Percentiles rank a stretch among this genome's conserved stretches.
These are phyloP conservation scores for Planococcus citri DNA, from an alignment of 1,140 invertebrate genomes.

Conservation along the genomic window DNA sequence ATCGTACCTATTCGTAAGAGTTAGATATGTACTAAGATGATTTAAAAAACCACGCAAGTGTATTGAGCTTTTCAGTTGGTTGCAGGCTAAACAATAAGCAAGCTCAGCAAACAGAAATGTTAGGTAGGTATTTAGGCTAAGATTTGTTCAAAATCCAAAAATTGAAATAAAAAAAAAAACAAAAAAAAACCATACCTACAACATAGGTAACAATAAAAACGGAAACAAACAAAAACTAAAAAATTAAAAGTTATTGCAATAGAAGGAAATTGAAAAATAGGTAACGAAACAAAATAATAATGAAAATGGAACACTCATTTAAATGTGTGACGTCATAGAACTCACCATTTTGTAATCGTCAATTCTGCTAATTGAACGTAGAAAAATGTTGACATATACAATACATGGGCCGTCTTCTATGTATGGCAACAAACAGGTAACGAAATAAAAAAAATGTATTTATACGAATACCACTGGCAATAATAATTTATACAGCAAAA, in stretches of 20 bases:
- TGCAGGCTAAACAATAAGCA: too few relatives aligned
- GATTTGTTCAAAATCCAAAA: neutral
- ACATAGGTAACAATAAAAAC: neutral
- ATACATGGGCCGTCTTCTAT: constrained; percentile 47
- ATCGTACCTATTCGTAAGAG: too few relatives aligned
- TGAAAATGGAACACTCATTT: neutral
- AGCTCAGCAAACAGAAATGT: too few relatives aligned
- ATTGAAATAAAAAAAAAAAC: too few relatives aligned
- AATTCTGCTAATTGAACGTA: constrained; percentile 95
- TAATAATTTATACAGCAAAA: neutral
- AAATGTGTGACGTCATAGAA: constrained; percentile 32
- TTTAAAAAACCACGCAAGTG: too few relatives aligned
- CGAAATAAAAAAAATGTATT: constrained; percentile 16
- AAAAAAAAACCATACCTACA: neutral
- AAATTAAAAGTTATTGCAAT: neutral
- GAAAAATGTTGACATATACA: constrained; percentile 83
- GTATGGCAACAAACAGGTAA: constrained; percentile 14
- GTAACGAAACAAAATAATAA: constrained; percentile 20
- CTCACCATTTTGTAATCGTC: constrained; percentile 98
- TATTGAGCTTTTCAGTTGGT: too few relatives aligned
- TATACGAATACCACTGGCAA: neutral
- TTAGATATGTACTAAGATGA: too few relatives aligned
- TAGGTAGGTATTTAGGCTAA: neutral
- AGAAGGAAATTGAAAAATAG: constrained; percentile 11
- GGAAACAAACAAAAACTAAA: neutral